Base-by-base conservation (phyloP, 2,888 invertebrate genomes). In the Latrodectus elegans region DNA sequence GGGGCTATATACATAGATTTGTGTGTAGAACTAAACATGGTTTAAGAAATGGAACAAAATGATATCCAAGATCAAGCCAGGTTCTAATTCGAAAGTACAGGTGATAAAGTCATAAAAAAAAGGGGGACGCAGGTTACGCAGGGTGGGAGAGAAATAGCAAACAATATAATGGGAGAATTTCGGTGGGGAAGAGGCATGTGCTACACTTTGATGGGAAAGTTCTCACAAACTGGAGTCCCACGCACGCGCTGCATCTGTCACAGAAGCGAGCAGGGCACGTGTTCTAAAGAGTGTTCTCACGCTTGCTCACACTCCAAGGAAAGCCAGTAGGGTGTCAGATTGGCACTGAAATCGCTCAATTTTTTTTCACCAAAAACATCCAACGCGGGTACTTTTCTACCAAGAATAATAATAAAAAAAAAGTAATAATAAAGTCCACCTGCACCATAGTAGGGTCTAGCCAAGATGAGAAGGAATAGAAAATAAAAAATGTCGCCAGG, bases 201-300 rank as follows among this genome's bases (percentile, higher is more conserved):
- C 26, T 17, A 26, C 55, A 71, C 73, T 81, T 75, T 53, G 51
- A 70, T 86, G 86, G 80, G 86, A 86, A 86, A 86, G 76, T 81
- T 77, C 67, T 38, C 53, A 64, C 53, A 53, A n/a, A 52, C 26
- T 38, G 17, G 80, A 38, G 52, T 80, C 86, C 81, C 86, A 81
- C 86, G 77, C 86, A 86, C 86, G 86, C 86, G 81, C 60, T 49
- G 53, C 80, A 81, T 81, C 81, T 81, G 80, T 38, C 67, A 38
- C 12, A 12, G 74, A 64, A 86, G 80, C 86, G 81, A 76, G 86
- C 81, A 80, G 72, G 86, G 49, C 86, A 86, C 86, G 86, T 81
- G 86, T 80, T 79, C 22, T 64, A 52, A 51, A 49, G 17, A 22
- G 15, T 67, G 80, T 86, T 86, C 86, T 81, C 86, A 86, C 86